A percentile compares a stretch with the other conserved stretches of the same genome.
phyloP scores from a whole-genome alignment of 2,888 invertebrate species.

The Abrostola triplasia region DNA sequence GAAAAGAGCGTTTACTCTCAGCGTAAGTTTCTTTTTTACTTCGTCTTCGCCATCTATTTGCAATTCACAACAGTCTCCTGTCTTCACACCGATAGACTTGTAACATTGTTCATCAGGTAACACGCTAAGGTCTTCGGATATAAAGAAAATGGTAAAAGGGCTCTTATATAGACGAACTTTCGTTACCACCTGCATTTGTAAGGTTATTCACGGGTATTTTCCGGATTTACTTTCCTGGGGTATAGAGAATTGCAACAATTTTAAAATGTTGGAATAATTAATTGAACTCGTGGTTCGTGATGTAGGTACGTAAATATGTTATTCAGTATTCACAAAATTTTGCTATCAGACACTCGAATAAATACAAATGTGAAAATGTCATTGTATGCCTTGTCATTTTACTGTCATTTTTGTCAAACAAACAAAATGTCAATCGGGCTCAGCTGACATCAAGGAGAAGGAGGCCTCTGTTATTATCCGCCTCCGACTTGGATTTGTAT shows the following conservation, averaged over 20 bases:
- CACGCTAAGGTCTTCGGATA: slow-evolving; percentile 69
- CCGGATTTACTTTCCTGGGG: not conserved
- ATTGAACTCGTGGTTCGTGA: slow-evolving; percentile 9
- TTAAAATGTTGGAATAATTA: slow-evolving; percentile 7
- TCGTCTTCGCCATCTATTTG: slow-evolving; percentile 52
- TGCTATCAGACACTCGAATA: not conserved
- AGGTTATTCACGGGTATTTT: slow-evolving; percentile 47
- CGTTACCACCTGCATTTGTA: slow-evolving; percentile 73
- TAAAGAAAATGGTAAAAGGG: slow-evolving; percentile 73
- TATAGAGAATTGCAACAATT: not conserved
- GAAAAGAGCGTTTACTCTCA: slow-evolving; percentile 71
- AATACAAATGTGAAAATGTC: not conserved
- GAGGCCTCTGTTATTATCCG: no score
- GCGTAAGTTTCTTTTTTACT: slow-evolving; percentile 59
- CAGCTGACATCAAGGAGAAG: no score
- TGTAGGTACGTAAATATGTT: not conserved
- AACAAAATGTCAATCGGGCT: not conserved
- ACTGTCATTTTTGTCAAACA: not conserved
- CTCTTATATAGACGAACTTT: slow-evolving; percentile 72
- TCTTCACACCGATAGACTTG: slow-evolving; percentile 69
- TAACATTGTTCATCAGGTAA: slow-evolving; percentile 67
- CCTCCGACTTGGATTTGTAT: no score
- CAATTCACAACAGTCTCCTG: slow-evolving; percentile 62
- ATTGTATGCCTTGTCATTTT: not conserved
- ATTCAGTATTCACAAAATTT: slow-evolving; percentile 24